Base-by-base conservation (phyloP, 2,888 invertebrate species). In the Lycophotia porphyrea region DNA sequence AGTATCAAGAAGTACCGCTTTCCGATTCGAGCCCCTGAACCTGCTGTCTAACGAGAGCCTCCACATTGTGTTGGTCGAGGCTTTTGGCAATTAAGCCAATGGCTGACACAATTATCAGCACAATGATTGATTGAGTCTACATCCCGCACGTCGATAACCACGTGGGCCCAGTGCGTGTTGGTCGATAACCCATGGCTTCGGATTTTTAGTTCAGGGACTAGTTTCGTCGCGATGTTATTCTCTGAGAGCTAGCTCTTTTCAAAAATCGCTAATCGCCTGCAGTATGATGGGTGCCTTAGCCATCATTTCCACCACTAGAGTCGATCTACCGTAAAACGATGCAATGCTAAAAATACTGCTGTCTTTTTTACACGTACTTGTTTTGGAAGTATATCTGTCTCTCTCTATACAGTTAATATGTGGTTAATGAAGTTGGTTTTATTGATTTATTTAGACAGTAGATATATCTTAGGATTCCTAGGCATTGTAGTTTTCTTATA, bases 251-350 rank as follows among this genome's bases (percentile, higher is more conserved):
- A 27, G 1, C 13, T 61, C 36, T n/a, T 3, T 39, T 39, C 7
- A 15, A n/a, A 15, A 15, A 39, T 27, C 63, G 63, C 39, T 63
- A 8, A 39, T 63, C 36, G 39, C 63, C 4, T n/a, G 39, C n/a
- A 42, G 39, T n/a, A 4, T n/a, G n/a, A 63, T n/a, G 1, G 3
- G 0, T 1, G 39, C 63, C 39, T 91, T 90, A 68, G 52, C 71
- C 60, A 86, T 70, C 66, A 81, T 78, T 77, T 83, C 74, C 74
- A 65, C 71, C 71, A 82, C 80, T 63, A 49, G 84, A 82, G 74
- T 78, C 65, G 61, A 76, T 86, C 77, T 78, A 66, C 52, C 70
- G 58, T 81, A 60, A 5, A 66, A 24, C 21, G 70, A 36, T 39
- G 73, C 34, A 74, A 42, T 42, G 15, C 1, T 15, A 27, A 4